phyloP scores from a whole-genome alignment of 2,888 invertebrate species.

The Phaonia tiefii region DNA sequence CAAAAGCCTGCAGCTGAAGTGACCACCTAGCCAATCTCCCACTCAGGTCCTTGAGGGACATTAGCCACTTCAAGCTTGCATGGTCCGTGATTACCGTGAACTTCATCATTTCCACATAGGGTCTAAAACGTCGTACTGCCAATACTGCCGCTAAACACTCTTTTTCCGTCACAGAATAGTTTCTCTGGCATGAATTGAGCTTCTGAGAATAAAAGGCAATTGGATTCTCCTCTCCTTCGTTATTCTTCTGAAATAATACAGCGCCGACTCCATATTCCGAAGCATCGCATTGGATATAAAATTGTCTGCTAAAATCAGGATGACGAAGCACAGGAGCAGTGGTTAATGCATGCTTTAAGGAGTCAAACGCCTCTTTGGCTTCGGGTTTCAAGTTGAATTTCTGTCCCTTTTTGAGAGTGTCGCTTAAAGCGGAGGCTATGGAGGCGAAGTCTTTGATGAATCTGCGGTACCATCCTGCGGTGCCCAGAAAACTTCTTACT shows the following conservation, averaged over 20 bases:
- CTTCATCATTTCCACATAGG: slow-evolving; percentile 45
- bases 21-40: slow-evolving; percentile 33
- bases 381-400: slow-evolving; percentile 47
- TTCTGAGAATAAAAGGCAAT: slow-evolving; percentile 40
- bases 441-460: slow-evolving; percentile 41
- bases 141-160: slow-evolving; percentile 42
- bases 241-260: slow-evolving; percentile 47
- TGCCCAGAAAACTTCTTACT: slow-evolving; percentile 47
- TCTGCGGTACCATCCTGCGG: slow-evolving; percentile 49
- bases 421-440: slow-evolving; percentile 17
- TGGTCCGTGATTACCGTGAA: slow-evolving; percentile 27
- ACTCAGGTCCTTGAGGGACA: slow-evolving; percentile 19
- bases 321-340: slow-evolving; percentile 54
- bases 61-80: slow-evolving; percentile 22
- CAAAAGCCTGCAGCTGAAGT: slow-evolving; percentile 18
- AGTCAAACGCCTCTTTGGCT: slow-evolving; percentile 47
- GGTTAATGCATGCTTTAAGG: slow-evolving; percentile 44
- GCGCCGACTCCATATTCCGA: slow-evolving; percentile 33
- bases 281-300: slow-evolving; percentile 62
- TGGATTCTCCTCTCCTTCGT: slow-evolving; percentile 32
- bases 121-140: slow-evolving; percentile 48
- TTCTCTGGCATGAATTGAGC: slow-evolving; percentile 9
- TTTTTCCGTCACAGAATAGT: slow-evolving; percentile 54
- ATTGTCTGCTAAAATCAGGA: slow-evolving; percentile 55
- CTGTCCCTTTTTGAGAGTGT: slow-evolving; percentile 31